phyloP scores from a whole-genome alignment of 2,797 vertebrate species.

The Chelon auratus region DNA sequence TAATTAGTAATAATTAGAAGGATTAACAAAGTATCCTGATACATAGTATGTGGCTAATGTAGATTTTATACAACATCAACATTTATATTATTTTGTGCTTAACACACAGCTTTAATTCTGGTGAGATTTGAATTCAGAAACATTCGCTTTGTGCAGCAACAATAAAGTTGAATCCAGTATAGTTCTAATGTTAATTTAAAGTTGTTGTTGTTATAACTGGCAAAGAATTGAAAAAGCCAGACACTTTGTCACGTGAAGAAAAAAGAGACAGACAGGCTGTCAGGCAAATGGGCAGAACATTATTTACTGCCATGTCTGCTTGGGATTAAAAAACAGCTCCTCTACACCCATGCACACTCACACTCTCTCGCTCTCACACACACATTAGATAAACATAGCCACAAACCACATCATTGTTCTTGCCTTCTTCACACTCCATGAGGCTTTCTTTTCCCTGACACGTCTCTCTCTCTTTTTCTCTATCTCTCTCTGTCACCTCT shows the following conservation, averaged over 20 bases:
- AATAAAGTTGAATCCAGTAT: too few relatives aligned
- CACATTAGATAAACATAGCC: slow-evolving; percentile 56
- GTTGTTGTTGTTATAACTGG: slow-evolving; percentile 3
- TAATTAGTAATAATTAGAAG: too few relatives aligned
- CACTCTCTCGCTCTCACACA: slow-evolving; percentile 8
- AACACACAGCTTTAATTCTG: too few relatives aligned
- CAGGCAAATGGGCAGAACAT: slow-evolving; percentile 31
- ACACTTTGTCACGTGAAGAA: slow-evolving; percentile 5
- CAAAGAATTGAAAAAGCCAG: slow-evolving; percentile 17
- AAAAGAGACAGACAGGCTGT: slow-evolving; percentile 26
- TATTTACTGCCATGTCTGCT: slow-evolving; percentile 36
- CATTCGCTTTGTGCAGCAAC: too few relatives aligned
- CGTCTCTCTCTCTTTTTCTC: slow-evolving; percentile 38
- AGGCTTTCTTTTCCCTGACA: slow-evolving; percentile 55
- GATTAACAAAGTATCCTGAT: too few relatives aligned
- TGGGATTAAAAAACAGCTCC: slow-evolving; percentile 29
- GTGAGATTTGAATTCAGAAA: too few relatives aligned
- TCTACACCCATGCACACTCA: slow-evolving; percentile 9
- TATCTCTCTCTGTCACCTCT: slow-evolving; percentile 53
- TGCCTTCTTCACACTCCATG: slow-evolving; percentile 53
- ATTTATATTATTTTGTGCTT: too few relatives aligned
- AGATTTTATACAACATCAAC: too few relatives aligned
- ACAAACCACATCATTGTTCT: slow-evolving; percentile 62
- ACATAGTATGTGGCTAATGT: too few relatives aligned
- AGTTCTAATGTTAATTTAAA: neutral